Base-by-base conservation (phyloP, 2,797 vertebrate species). In the Danio tinwini region DNA sequence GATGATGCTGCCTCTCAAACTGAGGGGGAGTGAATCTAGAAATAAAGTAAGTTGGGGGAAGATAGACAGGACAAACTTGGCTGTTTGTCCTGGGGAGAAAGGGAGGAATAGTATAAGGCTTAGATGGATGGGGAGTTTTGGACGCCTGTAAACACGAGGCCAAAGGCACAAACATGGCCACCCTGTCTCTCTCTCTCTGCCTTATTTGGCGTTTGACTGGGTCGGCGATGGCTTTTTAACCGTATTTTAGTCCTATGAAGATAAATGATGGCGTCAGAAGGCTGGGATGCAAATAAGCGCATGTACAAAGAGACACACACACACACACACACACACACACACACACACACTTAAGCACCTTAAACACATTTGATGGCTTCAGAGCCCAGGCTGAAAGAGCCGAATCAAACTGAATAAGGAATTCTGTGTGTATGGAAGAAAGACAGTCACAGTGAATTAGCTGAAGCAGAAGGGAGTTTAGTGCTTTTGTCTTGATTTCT, bases 81-180 rank as follows among this genome's bases (percentile, higher is more conserved):
- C 37, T 72, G 71, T 83, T 83, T 75, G 55, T 82, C 77, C 68
- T 73, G 19, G 42, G 80, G 80, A 67, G 44, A 68, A 45, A 49
- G 58, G 53, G 79, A 78, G 58, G 74, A 70, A 85, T 87, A 76
- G 71, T 69, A 83, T 86, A 76, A 76, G 42, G 67, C 45, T 81
- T 63, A 76, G 80, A 85, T 73, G 80, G 64, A 82, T 40, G 53
- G 79, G 77, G 76, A 80, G 78, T 82, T 59, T 21, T 82, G 70
- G 82, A 87, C 85, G 70, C 88, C 88, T 88, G 92, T 92, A 93
- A 93, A 93, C 90, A 91, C 82, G 86, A 86, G 85, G 81, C 68
- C 39, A 47, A 47, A 86, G 78, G 64, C 82, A 85, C 85, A 91
- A 91, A 92, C 88, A 89, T 84, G 81, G 84, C 85, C 83, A 76